Base-by-base conservation (phyloP, 2,113 vertebrate species). In the Pteropus alecto region DNA sequence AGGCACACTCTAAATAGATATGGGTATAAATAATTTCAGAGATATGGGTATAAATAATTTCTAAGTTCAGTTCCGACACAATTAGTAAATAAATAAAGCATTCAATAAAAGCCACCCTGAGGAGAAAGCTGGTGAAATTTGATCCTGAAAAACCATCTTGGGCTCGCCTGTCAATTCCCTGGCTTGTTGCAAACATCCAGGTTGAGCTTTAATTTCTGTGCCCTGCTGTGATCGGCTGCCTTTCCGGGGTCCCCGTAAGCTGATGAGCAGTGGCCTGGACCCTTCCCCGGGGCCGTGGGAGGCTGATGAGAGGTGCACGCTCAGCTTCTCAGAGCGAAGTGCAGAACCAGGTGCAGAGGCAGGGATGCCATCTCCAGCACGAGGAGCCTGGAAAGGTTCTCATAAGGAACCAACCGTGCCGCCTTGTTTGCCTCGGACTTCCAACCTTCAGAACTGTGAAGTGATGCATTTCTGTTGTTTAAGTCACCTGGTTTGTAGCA, bases 281-380 rank as follows among this genome's bases (percentile, higher is more conserved):
- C 26, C 13, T n/a, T 35, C 7, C 1, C 1, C 0, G 1, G 28
- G 35, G 30, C 56, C 19, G 24, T 5, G 2, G 12, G 24, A 7
- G 1, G 19, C 46, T 7, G 35, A 26, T 6, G 51, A 56, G 78
- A 56, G 0, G 7, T 7, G 9, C 3, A 13, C 22, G 9, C 28
- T 54, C n/a, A 13, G 77, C 15, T 73, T n/a, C 33, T 73, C 38
- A 41, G 70, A 71, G n/a, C 19, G 7, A 63, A 94, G 16, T 24
- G 7, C 35, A 71, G 18, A 41, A 14, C 3, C 33, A 60, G 38
- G 43, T 3, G 0, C 30, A 38, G 41, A 35, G 14, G 11, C 30
- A 46, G 46, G 28, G 5, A 3, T 43, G 35, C 46, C 41, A 7
- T 28, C 26, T 33, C 21, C 21, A 15, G 30, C 46, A 46, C 46